Base-by-base conservation (phyloP, 2,113 vertebrate species). In the Colistium nudipinnis region DNA sequence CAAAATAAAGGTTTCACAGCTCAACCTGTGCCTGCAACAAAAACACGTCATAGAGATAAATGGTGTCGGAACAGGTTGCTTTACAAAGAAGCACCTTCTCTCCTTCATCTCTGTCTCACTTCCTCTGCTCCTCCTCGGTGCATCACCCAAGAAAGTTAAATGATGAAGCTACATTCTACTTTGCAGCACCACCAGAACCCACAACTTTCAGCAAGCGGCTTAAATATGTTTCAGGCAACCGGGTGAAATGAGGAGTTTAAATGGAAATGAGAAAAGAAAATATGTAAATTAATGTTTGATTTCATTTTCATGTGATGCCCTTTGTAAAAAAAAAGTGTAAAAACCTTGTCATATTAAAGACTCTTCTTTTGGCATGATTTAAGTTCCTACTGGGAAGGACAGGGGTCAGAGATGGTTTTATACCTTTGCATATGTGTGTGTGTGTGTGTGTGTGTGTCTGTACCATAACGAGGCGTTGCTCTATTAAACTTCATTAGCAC, bases 11-110 rank as follows among this genome's bases (percentile, higher is more conserved):
- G 51, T 38, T 53, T 19, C 24, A 35, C 27, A 33, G 14, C 13
- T 65, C 9, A 9, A 54, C 39, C 20, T 47, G 25, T 10, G 56
- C 13, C 10, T 71, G 9, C 19, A 48, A 48, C 33, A 48, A 70
- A 51, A 45, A 47, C 0, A 43, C 14, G 16, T 55, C 53, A 64
- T 64, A 41, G 59, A 61, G 71, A 80, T 51, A 49, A 55, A 66
- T 61, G 52, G 25, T 47, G 17, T 6, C 13, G 31, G 33, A 62
- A 39, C 6, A 9, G 19, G n/a, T 25, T 22, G 48, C 27, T 54
- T 56, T 25, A 31, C 4, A 39, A n/a, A 53, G 27, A 60, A 47
- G 31, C 39, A 35, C 49, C 59, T 64, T 53, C 11, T 77, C n/a
- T 20, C 25, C 16, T 41, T 41, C 52, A 56, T 39, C 19, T 31